Evolutionary conservation across 2,113 vertebrate species (phyloP), one percentile per base, ranked within the genome.

Genomic region (Panthera tigris): DNA sequence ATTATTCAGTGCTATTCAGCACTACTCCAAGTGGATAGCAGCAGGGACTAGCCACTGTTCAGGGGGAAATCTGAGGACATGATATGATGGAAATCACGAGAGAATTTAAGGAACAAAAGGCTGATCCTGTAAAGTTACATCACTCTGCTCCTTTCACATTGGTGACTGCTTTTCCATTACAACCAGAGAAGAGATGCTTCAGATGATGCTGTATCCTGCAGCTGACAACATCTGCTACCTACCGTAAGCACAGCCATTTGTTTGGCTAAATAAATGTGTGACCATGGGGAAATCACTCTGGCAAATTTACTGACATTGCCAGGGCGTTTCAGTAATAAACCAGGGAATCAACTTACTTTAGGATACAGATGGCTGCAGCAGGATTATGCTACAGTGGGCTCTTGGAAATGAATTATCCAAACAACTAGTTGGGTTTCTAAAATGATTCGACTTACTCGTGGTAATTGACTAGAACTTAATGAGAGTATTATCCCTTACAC

Each of bases 241-340:
- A 92, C 93, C 31, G 11, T 73, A 86, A 96, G 65, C 57, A 74
- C 50, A 61, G 48, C 16, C 84, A 94, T 98, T 98, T 97, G 68
- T 98, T 98, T 97, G 93, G 66, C 86, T 93, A 97, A 98, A 97
- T 65, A 96, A 98, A 98, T 98, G 96, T 92, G 31, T 7, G 66
- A 93, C 97, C 73, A 89, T 8, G 33, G 95, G 95, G 96, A 98
- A 94, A 95, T 97, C 97, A 98, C 94, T 89, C 76, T 94, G 87
- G 91, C 0, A 96, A 97, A 97, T 98, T 98, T 97, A 95, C 86
- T 98, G 97, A 90, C 1, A 61, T 76, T 82, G 89, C 66, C 39
- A 33, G 50, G 86, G 76, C 69, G 10, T 81, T 98, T 93, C 68
- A 92, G 68, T 69, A 97, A 85, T 33, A 98, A 98, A 98, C 96